Conservation (phyloP, 2,888 invertebrate genomes). For the Eristalis intricaria region DNA sequence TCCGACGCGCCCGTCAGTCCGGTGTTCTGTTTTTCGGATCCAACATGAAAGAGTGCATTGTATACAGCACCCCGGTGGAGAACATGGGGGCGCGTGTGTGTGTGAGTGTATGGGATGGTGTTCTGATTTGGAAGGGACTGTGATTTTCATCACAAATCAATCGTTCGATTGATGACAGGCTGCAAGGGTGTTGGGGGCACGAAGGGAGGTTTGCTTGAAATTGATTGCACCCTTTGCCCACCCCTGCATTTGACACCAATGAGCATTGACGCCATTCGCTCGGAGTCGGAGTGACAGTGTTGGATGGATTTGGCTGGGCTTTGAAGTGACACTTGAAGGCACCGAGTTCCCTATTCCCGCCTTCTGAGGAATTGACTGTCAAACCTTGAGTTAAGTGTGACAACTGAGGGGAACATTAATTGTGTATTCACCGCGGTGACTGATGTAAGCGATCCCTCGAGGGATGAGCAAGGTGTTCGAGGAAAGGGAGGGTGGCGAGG, state of each 20-base stretch:
- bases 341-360: not conserved
- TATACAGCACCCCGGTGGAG: slow-evolving; percentile 17
- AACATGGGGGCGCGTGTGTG: slow-evolving; percentile 2
- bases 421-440: too few relatives aligned
- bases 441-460: too few relatives aligned
- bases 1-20: not conserved
- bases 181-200: not conserved
- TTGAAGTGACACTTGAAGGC: not conserved
- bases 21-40: not conserved
- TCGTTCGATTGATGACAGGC: not conserved
- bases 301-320: not conserved
- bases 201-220: not conserved
- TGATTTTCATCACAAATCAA: slow-evolving; percentile 23
- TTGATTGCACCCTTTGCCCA: not conserved
- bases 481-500: too few relatives aligned
- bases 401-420: not conserved
- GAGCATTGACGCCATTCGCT: not conserved
- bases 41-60: slow-evolving; percentile 50
- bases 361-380: not conserved
- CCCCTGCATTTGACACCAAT: not conserved
- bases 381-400: not conserved
- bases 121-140: not conserved
- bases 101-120: slow-evolving; percentile 11
- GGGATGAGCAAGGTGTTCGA: too few relatives aligned
- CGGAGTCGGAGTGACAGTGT: not conserved